Evolutionary conservation across 2,797 vertebrate species (phyloP), one percentile per base, ranked within the genome.

Genomic region (Enteromius radiatus): DNA sequence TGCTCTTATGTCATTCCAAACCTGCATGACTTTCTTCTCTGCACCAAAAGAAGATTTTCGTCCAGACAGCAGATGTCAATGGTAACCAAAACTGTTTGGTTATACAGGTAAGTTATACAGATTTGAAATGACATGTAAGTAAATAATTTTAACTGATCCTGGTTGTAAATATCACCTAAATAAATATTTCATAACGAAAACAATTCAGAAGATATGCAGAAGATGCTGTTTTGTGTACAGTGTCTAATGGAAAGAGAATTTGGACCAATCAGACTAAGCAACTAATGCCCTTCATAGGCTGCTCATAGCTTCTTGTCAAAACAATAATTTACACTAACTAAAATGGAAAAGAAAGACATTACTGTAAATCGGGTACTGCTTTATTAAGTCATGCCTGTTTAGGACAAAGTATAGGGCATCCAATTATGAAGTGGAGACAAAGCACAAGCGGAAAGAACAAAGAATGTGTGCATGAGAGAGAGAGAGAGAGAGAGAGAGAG

Each of bases 381-480:
- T 59, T 26, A 59, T 26, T 4, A 2, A 36, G 47, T 36, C 21
- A 4, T 2, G 0, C 15, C 14, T 76, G 52, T 36, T 59, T 59
- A 41, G 85, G 84, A 86, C 56, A 86, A 64, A 76, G 88, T 89
- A 84, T 84, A 71, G 81, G 59, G 83, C 78, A 70, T 86, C 88
- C 69, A 78, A 83, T 85, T 19, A 54, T 38, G 43, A 64, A 84
- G 80, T 82, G 83, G 54, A 70, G 26, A 87, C 81, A 86, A 78
- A 84, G 82, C 69, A 36, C 31, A 73, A 36, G 47, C 23, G 11
- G 33, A 77, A 74, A 76, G 49, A 54, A 84, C 65, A 76, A 80
- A 83, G 76, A 68, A 80, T 63, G 49, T 64, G 54, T 41, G 52
- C 54, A 31, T 28, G 54, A 70, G 71, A 15, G 76, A 43, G 67